Evolutionary conservation across 2,888 invertebrate genomes (phyloP).

Genomic region (Sphaerophoria rueppellii): DNA sequence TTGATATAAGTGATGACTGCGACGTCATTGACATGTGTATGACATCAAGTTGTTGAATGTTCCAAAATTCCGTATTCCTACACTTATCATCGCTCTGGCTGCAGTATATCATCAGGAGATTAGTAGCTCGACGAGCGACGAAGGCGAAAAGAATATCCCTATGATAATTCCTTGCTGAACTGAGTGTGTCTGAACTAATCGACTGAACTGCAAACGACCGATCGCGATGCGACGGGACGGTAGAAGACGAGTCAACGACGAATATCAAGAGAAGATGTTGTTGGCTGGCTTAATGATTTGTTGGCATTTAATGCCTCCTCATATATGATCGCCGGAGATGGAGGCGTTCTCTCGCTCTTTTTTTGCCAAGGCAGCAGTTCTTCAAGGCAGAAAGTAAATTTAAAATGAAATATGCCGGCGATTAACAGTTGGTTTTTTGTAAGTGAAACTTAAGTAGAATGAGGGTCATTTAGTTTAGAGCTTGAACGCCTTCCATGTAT

Average conservation of each 20-base stretch:
- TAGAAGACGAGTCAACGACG: conserved; percentile 1
- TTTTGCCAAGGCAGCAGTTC: not conserved
- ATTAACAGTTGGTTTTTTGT: conserved; percentile 73
- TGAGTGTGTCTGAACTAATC: conserved; percentile 44
- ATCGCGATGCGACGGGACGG: too few relatives aligned
- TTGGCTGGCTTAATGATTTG: conserved; percentile 68
- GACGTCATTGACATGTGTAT: conserved; percentile 67
- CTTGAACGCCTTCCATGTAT: conserved; percentile 34
- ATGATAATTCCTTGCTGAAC: conserved; percentile 37
- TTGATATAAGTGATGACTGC: not conserved
- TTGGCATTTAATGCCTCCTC: conserved; percentile 72
- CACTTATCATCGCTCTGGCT: conserved; percentile 31
- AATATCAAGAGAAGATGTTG: conserved; percentile 55
- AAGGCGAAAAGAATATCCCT: conserved; percentile 35
- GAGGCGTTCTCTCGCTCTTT: conserved; percentile 66
- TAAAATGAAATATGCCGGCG: conserved; percentile 72
- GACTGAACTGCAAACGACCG: conserved; percentile 3
- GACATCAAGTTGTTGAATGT: conserved; percentile 58
- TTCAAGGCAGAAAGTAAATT: conserved; percentile 61
- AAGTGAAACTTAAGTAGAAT: conserved; percentile 74
- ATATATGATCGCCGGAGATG: conserved; percentile 57
- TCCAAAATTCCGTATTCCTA: conserved; percentile 51
- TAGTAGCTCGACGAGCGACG: conserved; percentile 28
- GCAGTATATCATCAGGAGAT: conserved; percentile 43
- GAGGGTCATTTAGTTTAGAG: conserved; percentile 69